These are phyloP conservation scores for Sinonovacula constricta DNA, from an alignment of 1,140 invertebrate species.

Conservation along the genomic window DNA sequence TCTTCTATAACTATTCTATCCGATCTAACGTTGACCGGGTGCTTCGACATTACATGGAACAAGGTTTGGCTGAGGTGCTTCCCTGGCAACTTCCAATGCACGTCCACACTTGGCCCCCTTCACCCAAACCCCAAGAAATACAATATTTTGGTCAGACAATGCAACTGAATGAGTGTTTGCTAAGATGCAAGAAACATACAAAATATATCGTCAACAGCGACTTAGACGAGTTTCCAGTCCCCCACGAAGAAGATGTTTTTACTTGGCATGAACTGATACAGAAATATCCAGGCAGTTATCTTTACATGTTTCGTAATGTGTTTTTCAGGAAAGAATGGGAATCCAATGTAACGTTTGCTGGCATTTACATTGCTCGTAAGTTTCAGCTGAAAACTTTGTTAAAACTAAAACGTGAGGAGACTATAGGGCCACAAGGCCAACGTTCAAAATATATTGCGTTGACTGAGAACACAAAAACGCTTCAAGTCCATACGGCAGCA, in stretches of 20 bases:
- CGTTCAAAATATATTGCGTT: slow-evolving; percentile 93
- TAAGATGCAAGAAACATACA: background rate
- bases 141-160: background rate
- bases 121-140: too few relatives aligned
- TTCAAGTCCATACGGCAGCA: slow-evolving; percentile 96
- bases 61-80: slow-evolving; percentile 85
- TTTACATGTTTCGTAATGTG: slow-evolving; percentile 42
- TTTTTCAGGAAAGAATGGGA: slow-evolving; percentile 66
- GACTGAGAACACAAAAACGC: slow-evolving; percentile 89
- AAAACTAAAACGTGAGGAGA: slow-evolving; percentile 26
- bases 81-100: slow-evolving; percentile 91
- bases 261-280: slow-evolving; percentile 54
- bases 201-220: slow-evolving; percentile 33
- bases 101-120: slow-evolving; percentile 54
- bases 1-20: slow-evolving; percentile 94
- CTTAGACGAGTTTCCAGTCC: slow-evolving; percentile 64
- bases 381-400: slow-evolving; percentile 22
- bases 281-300: background rate
- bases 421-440: background rate
- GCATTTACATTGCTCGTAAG: background rate
- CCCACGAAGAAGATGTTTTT: slow-evolving; percentile 12
- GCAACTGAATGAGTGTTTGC: background rate
- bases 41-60: slow-evolving; percentile 85
- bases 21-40: slow-evolving; percentile 85
- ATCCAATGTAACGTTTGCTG: background rate